phyloP scores from a whole-genome alignment of 2,113 vertebrate species.

The Rhinolophus ferrumequinum region DNA sequence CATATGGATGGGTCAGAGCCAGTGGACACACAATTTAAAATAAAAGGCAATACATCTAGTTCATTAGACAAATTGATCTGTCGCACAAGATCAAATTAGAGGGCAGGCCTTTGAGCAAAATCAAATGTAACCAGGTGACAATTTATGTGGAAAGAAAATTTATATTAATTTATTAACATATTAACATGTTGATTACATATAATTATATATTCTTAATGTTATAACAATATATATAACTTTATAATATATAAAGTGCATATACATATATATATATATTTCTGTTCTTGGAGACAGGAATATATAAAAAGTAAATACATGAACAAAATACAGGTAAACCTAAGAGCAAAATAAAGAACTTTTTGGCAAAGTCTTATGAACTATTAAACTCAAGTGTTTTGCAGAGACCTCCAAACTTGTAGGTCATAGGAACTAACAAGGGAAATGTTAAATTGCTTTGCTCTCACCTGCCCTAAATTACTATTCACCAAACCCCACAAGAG shows the following conservation, averaged over 20 bases:
- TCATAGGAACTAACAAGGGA: conserved; percentile 60
- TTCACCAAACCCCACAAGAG: conserved; percentile 55
- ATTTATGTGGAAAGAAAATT: background rate
- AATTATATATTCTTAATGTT: background rate
- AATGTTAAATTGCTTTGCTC: conserved; percentile 68
- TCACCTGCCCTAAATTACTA: conserved; percentile 67
- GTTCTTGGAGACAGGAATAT: background rate
- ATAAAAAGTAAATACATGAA: background rate
- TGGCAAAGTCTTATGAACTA: conserved; percentile 21
- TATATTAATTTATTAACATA: background rate
- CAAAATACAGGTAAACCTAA: background rate
- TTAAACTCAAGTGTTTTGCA: background rate
- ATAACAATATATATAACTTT: too few relatives aligned
- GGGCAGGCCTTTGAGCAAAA: background rate
- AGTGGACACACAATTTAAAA: background rate
- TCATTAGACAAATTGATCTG: background rate
- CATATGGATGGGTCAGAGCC: background rate
- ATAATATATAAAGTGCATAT: too few relatives aligned
- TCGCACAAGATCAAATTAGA: background rate
- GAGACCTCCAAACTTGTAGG: conserved; percentile 64
- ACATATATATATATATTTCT: background rate
- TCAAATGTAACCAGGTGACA: background rate
- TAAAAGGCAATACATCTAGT: background rate
- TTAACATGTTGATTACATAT: background rate
- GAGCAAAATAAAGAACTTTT: background rate